These are phyloP conservation scores for Leucopsar rothschildi DNA, from an alignment of 2,113 vertebrate genomes.

Conservation along the genomic window DNA sequence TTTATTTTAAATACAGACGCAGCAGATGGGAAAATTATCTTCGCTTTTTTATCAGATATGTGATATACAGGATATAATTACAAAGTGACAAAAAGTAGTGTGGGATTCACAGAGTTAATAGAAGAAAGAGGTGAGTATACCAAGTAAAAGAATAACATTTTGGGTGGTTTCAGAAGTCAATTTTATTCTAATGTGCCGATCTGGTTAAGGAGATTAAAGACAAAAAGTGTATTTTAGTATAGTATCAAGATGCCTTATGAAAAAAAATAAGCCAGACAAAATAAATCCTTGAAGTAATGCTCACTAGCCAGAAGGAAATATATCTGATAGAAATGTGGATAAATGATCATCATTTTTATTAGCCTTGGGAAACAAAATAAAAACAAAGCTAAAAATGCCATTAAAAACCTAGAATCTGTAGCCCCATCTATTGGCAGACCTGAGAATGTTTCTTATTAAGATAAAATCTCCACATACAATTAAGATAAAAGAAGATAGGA, in stretches of 20 bases:
- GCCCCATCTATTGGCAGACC: not conserved
- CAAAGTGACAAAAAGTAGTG: not conserved
- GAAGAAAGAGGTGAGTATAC: not conserved
- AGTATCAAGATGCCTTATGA: not conserved
- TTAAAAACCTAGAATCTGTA: not conserved
- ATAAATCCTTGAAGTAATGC: not conserved
- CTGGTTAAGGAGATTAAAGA: not conserved
- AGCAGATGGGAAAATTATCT: not conserved
- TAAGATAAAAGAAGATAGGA: not conserved
- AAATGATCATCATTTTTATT: not conserved
- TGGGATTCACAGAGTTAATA: not conserved
- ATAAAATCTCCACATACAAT: fast-evolving
- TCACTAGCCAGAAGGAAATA: not conserved
- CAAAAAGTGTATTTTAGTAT: not conserved
- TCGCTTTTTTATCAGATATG: not conserved
- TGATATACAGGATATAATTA: not conserved
- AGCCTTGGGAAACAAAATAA: not conserved
- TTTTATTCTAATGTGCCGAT: not conserved
- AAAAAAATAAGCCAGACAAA: not conserved
- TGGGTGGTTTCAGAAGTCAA: not conserved
- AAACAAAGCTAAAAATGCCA: not conserved
- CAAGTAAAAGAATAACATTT: not conserved
- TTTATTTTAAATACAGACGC: not conserved
- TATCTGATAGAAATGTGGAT: not conserved
- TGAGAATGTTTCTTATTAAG: not conserved